phyloP scores from a whole-genome alignment of 2,113 vertebrate genomes.

The Ariopsis seemanni region DNA sequence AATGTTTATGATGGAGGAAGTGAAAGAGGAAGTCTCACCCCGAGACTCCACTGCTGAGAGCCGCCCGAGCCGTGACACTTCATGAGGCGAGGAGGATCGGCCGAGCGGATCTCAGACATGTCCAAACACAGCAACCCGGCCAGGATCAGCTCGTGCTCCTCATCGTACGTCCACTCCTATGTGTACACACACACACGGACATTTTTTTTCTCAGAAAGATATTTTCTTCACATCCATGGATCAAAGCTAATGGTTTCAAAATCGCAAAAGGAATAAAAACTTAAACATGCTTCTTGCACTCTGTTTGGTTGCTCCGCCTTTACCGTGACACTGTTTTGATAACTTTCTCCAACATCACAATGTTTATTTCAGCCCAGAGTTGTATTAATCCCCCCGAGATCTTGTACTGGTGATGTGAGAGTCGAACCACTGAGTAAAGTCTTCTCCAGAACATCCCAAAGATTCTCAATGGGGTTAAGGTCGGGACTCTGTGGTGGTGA shows the following conservation, averaged over 20 bases:
- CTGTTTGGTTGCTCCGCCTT: no score
- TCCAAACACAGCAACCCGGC: conserved; percentile 90
- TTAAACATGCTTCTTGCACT: background rate
- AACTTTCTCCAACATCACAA: no score
- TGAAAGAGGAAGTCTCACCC: conserved; percentile 71
- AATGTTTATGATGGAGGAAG: background rate
- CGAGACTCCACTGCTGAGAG: conserved; percentile 92
- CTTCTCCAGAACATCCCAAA: no score
- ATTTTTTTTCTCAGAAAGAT: background rate
- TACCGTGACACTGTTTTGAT: no score
- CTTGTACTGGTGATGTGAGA: no score
- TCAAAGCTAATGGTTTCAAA: background rate
- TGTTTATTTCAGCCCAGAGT: no score
- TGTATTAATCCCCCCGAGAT: no score
- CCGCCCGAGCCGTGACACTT: conserved; percentile 96
- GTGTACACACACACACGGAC: background rate
- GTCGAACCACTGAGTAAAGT: no score
- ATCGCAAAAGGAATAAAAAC: background rate
- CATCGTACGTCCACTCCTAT: conserved; percentile 89
- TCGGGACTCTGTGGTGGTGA: no score
- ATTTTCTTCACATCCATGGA: background rate
- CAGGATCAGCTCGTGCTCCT: conserved; percentile 88
- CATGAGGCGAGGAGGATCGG: conserved; percentile 90
- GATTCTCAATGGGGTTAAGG: no score
- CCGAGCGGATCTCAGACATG: conserved; percentile 85